Evolutionary conservation across 2,888 invertebrate species (phyloP), one percentile per base, ranked within the genome.

Genomic region (Anodontia alba): DNA sequence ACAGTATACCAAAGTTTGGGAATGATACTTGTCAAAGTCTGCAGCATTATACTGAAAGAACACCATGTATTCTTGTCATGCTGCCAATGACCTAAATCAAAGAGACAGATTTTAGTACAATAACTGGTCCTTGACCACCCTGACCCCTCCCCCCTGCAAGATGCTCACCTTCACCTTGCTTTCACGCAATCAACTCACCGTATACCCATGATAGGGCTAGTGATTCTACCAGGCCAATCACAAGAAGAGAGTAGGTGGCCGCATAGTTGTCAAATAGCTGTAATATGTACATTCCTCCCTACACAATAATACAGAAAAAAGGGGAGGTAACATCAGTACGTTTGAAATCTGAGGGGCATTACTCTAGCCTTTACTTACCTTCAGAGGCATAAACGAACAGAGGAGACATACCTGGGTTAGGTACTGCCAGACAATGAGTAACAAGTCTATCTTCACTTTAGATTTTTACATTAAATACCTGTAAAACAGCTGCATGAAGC

Each of bases 151-250:
- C 46, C 72, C 66, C 66, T 57, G 67, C 66, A 51, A 62, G 66
- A 70, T 75, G 75, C 80, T 75, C 75, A 80, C 80, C 80, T 80
- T 23, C 80, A 38, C 51, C 75, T 69, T 29, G 69, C 54, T 62
- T 29, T 33, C 66, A 31, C 68, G 51, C 42, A 29, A 15, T 33
- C 12, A 46, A 88, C 92, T 90, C 89, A 94, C 95, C 95, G 88
- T 95, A 95, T 5, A 95, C 94, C 95, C 95, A 96, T 46, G 95
- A 93, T 62, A 96, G 92, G 15, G 95, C 94, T 83, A 95, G 89
- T 84, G 95, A 95, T 88, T 96, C 96, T 38, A 96, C 96, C 87
- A 97, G 93, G n/a, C 95, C 95, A 75, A 96, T 95, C 75, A 95
- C 92, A 38, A 95, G 92, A 1, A 95, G 92, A 8, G 95, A 95